A percentile compares a stretch with the other conserved stretches of the same genome.
phyloP scores from a whole-genome alignment of 2,113 vertebrate species.

The Symphodus melops region DNA sequence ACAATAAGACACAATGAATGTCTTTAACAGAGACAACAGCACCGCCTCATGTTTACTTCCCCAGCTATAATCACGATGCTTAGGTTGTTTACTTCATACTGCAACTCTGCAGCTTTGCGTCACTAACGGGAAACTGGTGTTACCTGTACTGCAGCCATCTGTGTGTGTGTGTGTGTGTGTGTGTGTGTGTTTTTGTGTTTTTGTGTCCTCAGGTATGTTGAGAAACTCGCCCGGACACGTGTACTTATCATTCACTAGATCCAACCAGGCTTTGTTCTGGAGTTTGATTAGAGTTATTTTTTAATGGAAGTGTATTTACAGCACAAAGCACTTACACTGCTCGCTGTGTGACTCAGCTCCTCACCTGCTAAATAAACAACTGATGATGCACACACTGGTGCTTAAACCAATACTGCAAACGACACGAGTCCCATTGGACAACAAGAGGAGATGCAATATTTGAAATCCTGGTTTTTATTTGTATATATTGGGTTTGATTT shows the following conservation, averaged over 20 bases:
- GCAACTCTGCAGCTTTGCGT: not conserved
- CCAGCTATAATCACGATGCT: not conserved
- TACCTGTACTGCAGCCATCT: slow-evolving; percentile 10
- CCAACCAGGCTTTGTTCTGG: not conserved
- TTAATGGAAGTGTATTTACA: no score
- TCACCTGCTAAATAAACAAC: slow-evolving; percentile 1
- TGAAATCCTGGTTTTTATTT: no score
- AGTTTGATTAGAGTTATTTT: not conserved
- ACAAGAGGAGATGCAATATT: no score
- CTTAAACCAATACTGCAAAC: no score
- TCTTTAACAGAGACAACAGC: no score
- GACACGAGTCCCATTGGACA: no score
- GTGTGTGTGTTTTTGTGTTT: not conserved
- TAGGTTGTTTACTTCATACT: slow-evolving; percentile 2
- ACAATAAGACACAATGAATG: no score
- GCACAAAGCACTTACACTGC: not conserved
- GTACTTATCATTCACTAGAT: not conserved
- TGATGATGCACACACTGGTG: not conserved
- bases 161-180: slow-evolving; percentile 13
- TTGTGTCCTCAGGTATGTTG: not conserved
- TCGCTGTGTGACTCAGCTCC: not conserved
- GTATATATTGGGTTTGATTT: not conserved
- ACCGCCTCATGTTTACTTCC: not conserved
- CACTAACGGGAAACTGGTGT: not conserved
- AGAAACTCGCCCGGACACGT: not conserved